These are phyloP conservation scores for Hemistola chrysoprasaria DNA, from an alignment of 2,888 invertebrate species.

Conservation along the genomic window DNA sequence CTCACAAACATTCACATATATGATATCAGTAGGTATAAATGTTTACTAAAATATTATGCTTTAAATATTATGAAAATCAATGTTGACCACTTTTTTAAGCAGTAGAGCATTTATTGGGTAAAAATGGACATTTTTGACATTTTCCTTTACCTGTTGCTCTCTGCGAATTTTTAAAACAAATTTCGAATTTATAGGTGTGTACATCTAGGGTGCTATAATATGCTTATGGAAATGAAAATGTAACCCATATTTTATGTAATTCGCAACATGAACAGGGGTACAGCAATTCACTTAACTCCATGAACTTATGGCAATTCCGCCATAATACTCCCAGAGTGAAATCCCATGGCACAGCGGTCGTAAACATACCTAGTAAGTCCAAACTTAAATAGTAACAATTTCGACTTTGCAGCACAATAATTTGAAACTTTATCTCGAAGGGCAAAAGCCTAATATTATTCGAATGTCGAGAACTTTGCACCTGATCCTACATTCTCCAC, in stretches of 20 bases:
- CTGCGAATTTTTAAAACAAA: too few relatives aligned
- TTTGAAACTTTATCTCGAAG: conserved; percentile 4
- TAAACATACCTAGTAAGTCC: conserved; percentile 39
- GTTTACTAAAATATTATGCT: too few relatives aligned
- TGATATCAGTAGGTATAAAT: too few relatives aligned
- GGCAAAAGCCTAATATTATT: conserved; percentile 3
- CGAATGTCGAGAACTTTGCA: not conserved
- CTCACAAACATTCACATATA: too few relatives aligned
- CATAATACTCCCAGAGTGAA: conserved; percentile 35
- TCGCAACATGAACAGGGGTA: conserved; percentile 34
- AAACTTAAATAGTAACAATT: not conserved
- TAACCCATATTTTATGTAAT: conserved; percentile 23
- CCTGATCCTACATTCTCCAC: not conserved
- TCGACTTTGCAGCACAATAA: not conserved
- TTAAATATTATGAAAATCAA: too few relatives aligned
- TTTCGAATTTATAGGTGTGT: too few relatives aligned
- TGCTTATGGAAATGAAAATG: conserved; percentile 28
- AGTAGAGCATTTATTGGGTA: too few relatives aligned
- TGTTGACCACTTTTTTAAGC: too few relatives aligned
- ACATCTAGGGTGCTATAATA: too few relatives aligned
- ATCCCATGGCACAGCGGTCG: conserved; percentile 58
- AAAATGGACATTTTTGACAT: too few relatives aligned
- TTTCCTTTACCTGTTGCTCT: too few relatives aligned
- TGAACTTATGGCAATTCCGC: conserved; percentile 20
- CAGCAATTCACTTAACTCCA: conserved; percentile 37